Evolutionary conservation across 2,797 vertebrate species (phyloP).

Genomic region (Hypotaenidia philippensis): DNA sequence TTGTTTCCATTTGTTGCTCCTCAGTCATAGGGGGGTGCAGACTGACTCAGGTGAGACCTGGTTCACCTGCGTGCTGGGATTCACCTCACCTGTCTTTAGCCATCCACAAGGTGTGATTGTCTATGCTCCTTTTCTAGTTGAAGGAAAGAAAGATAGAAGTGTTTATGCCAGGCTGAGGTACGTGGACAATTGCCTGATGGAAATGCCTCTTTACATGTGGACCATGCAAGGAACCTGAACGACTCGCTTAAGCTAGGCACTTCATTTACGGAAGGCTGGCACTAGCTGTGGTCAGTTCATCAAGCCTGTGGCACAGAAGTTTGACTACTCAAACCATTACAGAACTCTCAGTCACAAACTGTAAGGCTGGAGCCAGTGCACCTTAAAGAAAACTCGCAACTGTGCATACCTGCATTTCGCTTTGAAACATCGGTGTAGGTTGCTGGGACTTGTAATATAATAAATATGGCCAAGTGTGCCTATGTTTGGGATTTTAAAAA

Average conservation of each 20-base stretch:
- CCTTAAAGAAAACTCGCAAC: not conserved
- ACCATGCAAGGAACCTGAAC: not conserved
- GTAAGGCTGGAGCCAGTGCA: not conserved
- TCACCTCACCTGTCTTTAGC: not conserved
- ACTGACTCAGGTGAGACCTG: not conserved
- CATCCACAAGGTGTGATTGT: not conserved
- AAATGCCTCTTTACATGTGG: not conserved
- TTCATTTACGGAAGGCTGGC: not conserved
- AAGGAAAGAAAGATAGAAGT: not conserved
- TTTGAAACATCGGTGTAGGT: not conserved
- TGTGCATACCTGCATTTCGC: not conserved
- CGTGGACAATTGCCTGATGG: not conserved
- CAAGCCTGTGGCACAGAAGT: not conserved
- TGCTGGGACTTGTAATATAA: not conserved
- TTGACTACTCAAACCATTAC: not conserved
- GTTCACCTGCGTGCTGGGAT: not conserved
- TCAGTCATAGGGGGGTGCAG: not conserved
- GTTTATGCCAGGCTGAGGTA: not conserved
- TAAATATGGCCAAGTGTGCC: not conserved
- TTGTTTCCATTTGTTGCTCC: not conserved
- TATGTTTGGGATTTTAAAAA: not conserved
- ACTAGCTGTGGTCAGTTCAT: not conserved
- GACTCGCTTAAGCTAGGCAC: rapidly evolving
- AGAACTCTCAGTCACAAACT: not conserved
- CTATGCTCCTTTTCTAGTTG: not conserved